A percentile compares a stretch with the other conserved stretches of the same genome.
These are phyloP conservation scores for Eumeta japonica DNA, from an alignment of 1,140 invertebrate genomes.

Conservation along the genomic window DNA sequence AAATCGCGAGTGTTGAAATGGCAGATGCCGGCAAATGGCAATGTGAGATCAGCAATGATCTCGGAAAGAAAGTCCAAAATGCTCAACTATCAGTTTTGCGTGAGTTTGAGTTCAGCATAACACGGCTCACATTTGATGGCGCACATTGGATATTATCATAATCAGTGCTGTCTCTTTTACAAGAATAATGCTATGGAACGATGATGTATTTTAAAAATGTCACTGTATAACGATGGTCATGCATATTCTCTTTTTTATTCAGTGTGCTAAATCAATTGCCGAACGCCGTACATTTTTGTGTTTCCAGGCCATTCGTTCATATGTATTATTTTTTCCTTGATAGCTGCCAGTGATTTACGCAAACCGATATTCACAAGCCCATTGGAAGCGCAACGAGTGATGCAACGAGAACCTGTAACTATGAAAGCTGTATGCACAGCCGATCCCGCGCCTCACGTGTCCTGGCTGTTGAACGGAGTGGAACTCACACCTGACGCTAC, in stretches of 20 bases:
- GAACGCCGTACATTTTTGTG: neutral
- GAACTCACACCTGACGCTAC: conserved; percentile 47
- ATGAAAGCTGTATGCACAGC: conserved; percentile 77
- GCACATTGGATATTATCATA: conserved; percentile 6
- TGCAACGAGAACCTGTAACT: conserved; percentile 69
- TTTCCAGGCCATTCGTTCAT: neutral
- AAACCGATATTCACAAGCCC: conserved; percentile 73
- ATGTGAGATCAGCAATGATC: conserved; percentile 71
- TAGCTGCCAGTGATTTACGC: conserved; percentile 71
- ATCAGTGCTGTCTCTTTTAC: conserved; percentile 7
- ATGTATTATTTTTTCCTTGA: neutral
- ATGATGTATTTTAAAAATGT: neutral
- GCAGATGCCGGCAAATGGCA: conserved; percentile 77
- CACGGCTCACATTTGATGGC: too few relatives aligned
- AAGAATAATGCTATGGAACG: too few relatives aligned
- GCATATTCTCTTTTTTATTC: too few relatives aligned
- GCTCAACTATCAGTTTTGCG: conserved; percentile 71
- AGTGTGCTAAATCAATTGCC: neutral
- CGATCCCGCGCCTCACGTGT: conserved; percentile 68
- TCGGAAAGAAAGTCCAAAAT: conserved; percentile 71
- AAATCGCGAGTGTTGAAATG: conserved; percentile 66
- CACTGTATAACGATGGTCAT: neutral
- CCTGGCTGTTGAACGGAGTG: conserved; percentile 58
- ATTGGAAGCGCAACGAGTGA: conserved; percentile 66
- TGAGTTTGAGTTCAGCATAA: conserved; percentile 44